Percentiles rank a stretch among this genome's conserved stretches.
Conservation (phyloP, 1,140 invertebrate genomes). For the Yoshiicerus persimilis region DNA sequence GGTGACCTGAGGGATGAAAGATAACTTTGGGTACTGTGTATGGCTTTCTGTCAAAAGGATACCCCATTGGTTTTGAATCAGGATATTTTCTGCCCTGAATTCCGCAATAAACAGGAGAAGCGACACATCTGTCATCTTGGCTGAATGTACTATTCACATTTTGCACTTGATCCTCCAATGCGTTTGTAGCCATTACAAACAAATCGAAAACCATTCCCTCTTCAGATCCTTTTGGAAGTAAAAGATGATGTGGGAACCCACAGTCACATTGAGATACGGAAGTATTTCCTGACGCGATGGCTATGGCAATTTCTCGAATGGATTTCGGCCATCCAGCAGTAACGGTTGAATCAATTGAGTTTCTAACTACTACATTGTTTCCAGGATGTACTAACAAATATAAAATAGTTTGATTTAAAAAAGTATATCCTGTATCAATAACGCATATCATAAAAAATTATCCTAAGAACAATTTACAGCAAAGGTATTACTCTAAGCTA, state of each 20-base stretch:
- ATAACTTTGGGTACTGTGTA: neutral
- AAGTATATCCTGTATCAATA: too few relatives aligned
- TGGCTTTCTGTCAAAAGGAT: neutral
- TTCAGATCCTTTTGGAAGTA: conserved; percentile 49
- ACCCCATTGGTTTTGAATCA: conserved; percentile 26
- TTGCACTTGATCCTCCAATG: conserved; percentile 5
- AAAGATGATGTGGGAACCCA: conserved; percentile 27
- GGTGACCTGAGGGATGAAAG: too few relatives aligned
- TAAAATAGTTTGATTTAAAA: too few relatives aligned
- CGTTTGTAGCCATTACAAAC: conserved; percentile 50
- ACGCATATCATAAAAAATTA: too few relatives aligned
- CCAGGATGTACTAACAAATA: conserved; percentile 22
- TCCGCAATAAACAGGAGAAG: conserved; percentile 19
- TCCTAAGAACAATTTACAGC: too few relatives aligned
- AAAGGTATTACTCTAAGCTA: too few relatives aligned
- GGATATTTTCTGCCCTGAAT: neutral
- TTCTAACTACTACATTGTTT: neutral
- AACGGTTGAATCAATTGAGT: neutral
- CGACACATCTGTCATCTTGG: neutral
- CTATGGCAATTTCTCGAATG: neutral
- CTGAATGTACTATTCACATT: too few relatives aligned
- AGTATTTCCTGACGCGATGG: neutral
- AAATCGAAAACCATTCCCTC: conserved; percentile 50
- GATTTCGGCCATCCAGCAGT: neutral
- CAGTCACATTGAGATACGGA: conserved; percentile 30